phyloP scores from a whole-genome alignment of 2,797 vertebrate species.

The Takifugu ocellatus region DNA sequence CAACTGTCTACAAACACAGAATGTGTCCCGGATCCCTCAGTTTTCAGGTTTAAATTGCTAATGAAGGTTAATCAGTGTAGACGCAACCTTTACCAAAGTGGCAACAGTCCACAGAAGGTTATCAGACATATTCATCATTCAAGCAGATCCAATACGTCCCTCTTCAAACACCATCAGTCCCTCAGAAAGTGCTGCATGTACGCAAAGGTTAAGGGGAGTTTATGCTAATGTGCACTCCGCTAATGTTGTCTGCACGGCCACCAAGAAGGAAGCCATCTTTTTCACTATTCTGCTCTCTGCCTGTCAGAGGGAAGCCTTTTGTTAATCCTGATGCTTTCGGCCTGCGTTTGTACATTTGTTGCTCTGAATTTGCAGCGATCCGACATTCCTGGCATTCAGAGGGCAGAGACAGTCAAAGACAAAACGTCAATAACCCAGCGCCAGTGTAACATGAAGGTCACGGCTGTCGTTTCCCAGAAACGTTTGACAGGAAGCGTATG shows the following conservation, averaged over 20 bases:
- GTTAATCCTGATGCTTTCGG: constrained; percentile 23
- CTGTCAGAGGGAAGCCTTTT: constrained; percentile 1
- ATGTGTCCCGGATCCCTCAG: background rate
- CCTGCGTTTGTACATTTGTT: constrained; percentile 4
- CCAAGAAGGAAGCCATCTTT: constrained; percentile 4
- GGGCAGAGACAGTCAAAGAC: constrained; percentile 35
- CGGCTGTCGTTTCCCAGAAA: constrained; percentile 21
- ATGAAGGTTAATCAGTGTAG: constrained; percentile 12
- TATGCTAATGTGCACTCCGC: constrained; percentile 49
- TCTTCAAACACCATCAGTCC: constrained; percentile 43
- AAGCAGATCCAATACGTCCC: constrained; percentile 18
- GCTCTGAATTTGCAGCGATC: constrained; percentile 36
- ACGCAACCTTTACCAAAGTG: constrained; percentile 32
- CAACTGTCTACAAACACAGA: constrained; percentile 5
- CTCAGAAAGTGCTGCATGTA: constrained; percentile 22
- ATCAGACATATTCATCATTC: constrained; percentile 29
- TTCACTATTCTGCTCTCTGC: background rate
- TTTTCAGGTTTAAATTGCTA: background rate
- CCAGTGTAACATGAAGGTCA: constrained; percentile 37
- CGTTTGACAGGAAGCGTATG: constrained; percentile 32
- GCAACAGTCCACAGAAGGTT: constrained; percentile 29
- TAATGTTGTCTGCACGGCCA: constrained; percentile 35
- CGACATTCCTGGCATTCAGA: constrained; percentile 53
- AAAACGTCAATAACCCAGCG: constrained; percentile 45
- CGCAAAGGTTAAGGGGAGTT: constrained; percentile 62